These are phyloP conservation scores for Heliconius erato DNA, from an alignment of 2,888 invertebrate genomes.

Conservation along the genomic window DNA sequence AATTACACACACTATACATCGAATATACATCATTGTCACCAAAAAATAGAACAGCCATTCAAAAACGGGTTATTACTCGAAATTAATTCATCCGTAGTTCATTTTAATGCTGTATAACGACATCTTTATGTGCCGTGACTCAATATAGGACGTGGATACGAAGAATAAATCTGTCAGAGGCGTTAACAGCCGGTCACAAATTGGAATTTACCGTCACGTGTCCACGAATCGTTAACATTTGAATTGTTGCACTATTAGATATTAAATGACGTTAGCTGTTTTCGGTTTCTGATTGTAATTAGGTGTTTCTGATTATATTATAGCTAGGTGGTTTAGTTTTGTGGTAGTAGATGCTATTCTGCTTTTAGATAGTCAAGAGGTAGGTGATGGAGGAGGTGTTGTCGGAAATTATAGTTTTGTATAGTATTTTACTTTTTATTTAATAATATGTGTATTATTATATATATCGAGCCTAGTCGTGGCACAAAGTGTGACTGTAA, in stretches of 20 bases:
- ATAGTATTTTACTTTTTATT: background rate
- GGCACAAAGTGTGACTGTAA: no score
- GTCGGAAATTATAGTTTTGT: background rate
- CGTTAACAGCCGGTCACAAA: constrained; percentile 79
- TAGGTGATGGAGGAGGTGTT: background rate
- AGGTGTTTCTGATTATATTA: constrained; percentile 19
- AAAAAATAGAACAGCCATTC: constrained; percentile 46
- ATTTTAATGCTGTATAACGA: constrained; percentile 79
- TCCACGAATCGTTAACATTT: constrained; percentile 63
- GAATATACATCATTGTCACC: constrained; percentile 14
- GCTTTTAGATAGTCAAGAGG: background rate
- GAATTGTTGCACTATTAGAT: constrained; percentile 41
- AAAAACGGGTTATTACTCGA: constrained; percentile 66
- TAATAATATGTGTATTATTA: background rate
- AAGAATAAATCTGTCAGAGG: constrained; percentile 80
- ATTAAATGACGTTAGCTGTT: constrained; percentile 33
- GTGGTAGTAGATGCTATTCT: background rate
- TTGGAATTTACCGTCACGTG: constrained; percentile 78
- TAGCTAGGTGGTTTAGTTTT: constrained; percentile 10
- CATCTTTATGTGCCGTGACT: constrained; percentile 82
- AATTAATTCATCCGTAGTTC: constrained; percentile 71
- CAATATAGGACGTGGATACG: constrained; percentile 78
- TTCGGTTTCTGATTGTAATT: constrained; percentile 29
- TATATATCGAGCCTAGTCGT: no score
- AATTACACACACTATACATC: background rate